A percentile compares a stretch with the other conserved stretches of the same genome.
phyloP scores from a whole-genome alignment of 2,113 vertebrate species.

The Nymphicus hollandicus region DNA sequence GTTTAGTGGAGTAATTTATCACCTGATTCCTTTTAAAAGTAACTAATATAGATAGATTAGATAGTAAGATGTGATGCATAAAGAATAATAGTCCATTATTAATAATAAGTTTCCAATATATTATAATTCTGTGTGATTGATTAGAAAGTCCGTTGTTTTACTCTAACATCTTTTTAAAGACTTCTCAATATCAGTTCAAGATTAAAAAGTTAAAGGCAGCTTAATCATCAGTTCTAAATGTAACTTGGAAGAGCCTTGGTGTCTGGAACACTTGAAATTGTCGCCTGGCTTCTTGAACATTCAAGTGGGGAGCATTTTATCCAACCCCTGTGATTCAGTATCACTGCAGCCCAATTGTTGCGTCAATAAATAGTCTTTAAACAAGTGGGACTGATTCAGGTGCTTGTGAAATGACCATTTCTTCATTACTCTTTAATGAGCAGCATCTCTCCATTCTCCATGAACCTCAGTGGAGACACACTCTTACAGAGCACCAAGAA shows the following conservation, averaged over 20 bases:
- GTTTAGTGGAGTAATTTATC: constrained; percentile 74
- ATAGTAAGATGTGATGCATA: not conserved
- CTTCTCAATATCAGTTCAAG: constrained; percentile 51
- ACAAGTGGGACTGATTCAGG: not conserved
- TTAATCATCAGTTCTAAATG: constrained; percentile 42
- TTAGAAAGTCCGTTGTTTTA: constrained; percentile 42
- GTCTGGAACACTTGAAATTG: not conserved
- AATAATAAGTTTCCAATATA: constrained; percentile 40
- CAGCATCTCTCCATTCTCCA: not conserved
- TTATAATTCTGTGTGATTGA: constrained; percentile 45
- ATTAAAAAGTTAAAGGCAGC: constrained; percentile 56
- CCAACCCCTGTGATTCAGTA: accelerated
- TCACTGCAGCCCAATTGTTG: not conserved
- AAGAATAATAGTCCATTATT: constrained; percentile 51
- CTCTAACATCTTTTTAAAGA: constrained; percentile 53
- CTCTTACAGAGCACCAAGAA: not conserved
- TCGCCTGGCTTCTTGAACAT: not conserved
- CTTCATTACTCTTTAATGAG: not conserved
- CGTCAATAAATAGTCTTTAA: not conserved
- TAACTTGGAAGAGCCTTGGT: not conserved
- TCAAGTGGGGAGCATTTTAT: not conserved
- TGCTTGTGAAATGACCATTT: not conserved
- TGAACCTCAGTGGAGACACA: accelerated
- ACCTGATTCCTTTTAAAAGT: constrained; percentile 58
- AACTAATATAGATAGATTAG: constrained; percentile 70